Evolutionary conservation across 2,888 invertebrate species (phyloP).

Genomic region (Operophtera brumata): DNA sequence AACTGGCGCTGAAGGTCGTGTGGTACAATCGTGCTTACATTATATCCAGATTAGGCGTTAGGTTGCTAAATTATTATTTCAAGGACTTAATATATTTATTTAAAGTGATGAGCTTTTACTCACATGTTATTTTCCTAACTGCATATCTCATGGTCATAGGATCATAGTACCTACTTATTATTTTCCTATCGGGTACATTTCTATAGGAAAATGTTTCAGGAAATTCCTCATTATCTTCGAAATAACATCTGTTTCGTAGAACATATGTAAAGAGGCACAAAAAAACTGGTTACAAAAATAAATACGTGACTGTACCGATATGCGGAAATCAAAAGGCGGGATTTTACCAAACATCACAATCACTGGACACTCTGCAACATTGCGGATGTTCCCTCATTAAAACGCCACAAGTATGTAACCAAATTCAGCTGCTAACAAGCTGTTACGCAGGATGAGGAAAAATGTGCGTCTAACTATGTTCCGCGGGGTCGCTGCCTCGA

Average conservation of each 20-base stretch:
- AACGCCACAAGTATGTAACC: background rate
- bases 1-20: conserved; percentile 66
- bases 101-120: conserved; percentile 34
- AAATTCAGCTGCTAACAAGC: conserved; percentile 14
- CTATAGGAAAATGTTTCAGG: conserved; percentile 1
- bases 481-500: conserved; percentile 20
- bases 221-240: background rate
- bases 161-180: too few relatives aligned
- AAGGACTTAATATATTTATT: conserved; percentile 47
- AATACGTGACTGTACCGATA: background rate
- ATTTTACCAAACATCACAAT: conserved; percentile 3
- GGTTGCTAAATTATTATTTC: conserved; percentile 55
- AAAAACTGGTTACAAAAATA: background rate
- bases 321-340: conserved; percentile 7
- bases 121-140: too few relatives aligned
- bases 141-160: too few relatives aligned
- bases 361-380: conserved; percentile 2
- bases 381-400: conserved; percentile 6
- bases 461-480: background rate
- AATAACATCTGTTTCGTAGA: background rate
- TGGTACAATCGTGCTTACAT: conserved; percentile 56
- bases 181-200: background rate
- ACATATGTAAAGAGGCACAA: background rate
- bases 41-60: conserved; percentile 56
- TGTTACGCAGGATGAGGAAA: conserved; percentile 18